Evolutionary conservation across 2,797 vertebrate genomes (phyloP).

Genomic region (Heterohyrax brucei): DNA sequence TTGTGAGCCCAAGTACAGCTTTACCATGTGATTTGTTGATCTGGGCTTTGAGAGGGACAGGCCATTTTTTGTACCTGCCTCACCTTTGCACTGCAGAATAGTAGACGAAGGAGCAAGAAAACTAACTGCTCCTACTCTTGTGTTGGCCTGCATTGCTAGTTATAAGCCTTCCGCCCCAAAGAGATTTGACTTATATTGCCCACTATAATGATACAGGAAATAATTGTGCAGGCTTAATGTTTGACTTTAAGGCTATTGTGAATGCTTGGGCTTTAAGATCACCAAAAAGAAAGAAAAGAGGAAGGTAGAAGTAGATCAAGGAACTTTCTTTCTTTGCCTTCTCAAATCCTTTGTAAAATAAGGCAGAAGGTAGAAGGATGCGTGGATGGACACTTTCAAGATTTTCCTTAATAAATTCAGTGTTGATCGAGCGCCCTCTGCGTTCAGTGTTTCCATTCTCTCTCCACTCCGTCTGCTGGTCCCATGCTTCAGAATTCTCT

Average conservation of each 20-base stretch:
- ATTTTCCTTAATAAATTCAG: background rate
- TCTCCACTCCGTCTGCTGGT: background rate
- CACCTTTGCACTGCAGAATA: constrained; percentile 52
- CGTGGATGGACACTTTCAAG: background rate
- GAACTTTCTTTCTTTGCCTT: background rate
- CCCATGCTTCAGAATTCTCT: background rate
- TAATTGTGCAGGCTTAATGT: background rate
- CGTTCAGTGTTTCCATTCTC: background rate
- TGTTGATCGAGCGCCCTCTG: background rate
- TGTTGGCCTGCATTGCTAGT: background rate
- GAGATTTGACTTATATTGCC: constrained; percentile 41
- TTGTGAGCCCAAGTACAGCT: constrained; percentile 63
- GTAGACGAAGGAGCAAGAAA: background rate
- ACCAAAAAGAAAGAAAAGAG: background rate
- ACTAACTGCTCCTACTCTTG: background rate
- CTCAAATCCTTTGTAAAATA: constrained; percentile 46
- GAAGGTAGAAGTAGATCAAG: background rate
- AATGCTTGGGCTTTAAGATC: background rate
- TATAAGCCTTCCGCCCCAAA: background rate
- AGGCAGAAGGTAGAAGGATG: background rate
- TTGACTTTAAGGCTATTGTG: background rate
- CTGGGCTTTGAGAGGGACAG: constrained; percentile 44
- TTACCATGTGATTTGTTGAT: constrained; percentile 40
- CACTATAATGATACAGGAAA: background rate
- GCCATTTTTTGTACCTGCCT: constrained; percentile 70